These are phyloP conservation scores for Oryzaephilus surinamensis DNA, from an alignment of 1,140 invertebrate species.

Conservation along the genomic window DNA sequence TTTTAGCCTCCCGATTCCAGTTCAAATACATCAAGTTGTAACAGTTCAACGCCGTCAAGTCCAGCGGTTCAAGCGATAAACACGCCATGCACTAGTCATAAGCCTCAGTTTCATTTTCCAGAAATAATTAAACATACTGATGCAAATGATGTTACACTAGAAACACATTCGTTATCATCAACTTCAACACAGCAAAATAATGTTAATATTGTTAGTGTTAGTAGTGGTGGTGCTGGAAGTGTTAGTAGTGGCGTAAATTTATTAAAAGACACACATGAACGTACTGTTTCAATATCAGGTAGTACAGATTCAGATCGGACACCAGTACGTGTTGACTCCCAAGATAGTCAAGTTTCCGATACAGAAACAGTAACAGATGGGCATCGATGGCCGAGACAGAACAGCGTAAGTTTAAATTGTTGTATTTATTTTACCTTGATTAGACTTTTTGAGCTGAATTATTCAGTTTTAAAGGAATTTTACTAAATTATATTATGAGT, in stretches of 20 bases:
- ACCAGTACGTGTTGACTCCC: conserved; percentile 71
- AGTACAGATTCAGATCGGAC: conserved; percentile 78
- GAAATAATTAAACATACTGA: conserved; percentile 34
- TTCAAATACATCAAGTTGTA: conserved; percentile 91
- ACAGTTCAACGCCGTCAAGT: conserved; percentile 91
- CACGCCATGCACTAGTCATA: conserved; percentile 37
- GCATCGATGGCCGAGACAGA: conserved; percentile 59
- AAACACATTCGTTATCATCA: conserved; percentile 41
- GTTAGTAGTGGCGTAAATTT: no score
- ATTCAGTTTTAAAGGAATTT: not conserved
- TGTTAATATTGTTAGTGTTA: no score
- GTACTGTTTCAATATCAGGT: conserved; percentile 59
- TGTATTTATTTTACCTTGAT: not conserved
- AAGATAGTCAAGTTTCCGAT: conserved; percentile 74
- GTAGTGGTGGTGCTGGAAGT: no score
- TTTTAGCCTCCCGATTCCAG: conserved; percentile 66
- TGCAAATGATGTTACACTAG: conserved; percentile 42
- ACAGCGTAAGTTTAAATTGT: conserved; percentile 56
- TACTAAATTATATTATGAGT: no score
- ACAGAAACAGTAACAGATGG: conserved; percentile 33
- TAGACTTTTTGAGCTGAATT: not conserved
- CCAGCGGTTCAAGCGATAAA: conserved; percentile 65
- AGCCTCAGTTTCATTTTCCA: conserved; percentile 77
- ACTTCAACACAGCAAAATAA: no score
- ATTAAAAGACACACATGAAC: conserved; percentile 71